These are phyloP conservation scores for Petrocephalus schoutedeni DNA, from an alignment of 2,797 vertebrate genomes.

Conservation along the genomic window DNA sequence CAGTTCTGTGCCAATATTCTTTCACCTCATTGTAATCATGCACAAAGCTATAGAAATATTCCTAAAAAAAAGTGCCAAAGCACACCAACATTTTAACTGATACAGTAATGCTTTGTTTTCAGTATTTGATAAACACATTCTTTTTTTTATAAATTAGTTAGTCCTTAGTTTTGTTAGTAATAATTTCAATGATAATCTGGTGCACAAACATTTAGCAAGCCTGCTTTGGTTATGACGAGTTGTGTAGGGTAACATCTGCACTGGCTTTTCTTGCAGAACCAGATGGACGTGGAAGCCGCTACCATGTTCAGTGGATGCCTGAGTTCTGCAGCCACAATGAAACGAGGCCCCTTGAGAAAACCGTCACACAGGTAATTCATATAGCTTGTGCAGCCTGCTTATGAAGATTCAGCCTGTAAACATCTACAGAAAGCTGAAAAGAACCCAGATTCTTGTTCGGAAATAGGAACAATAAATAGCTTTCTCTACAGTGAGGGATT, in stretches of 20 bases:
- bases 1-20: background rate
- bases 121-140: background rate
- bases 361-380: conserved; percentile 73
- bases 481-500: conserved; percentile 8
- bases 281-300: conserved; percentile 69
- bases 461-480: background rate
- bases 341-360: conserved; percentile 67
- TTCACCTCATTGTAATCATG: background rate
- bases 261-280: conserved; percentile 22
- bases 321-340: conserved; percentile 81
- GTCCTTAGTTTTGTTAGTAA: background rate
- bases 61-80: background rate
- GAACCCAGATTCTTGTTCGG: conserved; percentile 35
- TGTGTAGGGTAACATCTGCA: background rate
- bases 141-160: background rate
- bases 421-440: conserved; percentile 33
- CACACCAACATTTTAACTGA: background rate
- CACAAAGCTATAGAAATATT: background rate
- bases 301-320: conserved; percentile 82
- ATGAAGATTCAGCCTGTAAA: conserved; percentile 25
- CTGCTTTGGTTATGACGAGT: background rate
- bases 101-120: background rate
- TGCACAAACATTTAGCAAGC: background rate
- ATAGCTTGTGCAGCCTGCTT: conserved; percentile 13
- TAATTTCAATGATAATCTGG: background rate